Conservation (phyloP, 2,797 vertebrate species). For the Otus scops region DNA sequence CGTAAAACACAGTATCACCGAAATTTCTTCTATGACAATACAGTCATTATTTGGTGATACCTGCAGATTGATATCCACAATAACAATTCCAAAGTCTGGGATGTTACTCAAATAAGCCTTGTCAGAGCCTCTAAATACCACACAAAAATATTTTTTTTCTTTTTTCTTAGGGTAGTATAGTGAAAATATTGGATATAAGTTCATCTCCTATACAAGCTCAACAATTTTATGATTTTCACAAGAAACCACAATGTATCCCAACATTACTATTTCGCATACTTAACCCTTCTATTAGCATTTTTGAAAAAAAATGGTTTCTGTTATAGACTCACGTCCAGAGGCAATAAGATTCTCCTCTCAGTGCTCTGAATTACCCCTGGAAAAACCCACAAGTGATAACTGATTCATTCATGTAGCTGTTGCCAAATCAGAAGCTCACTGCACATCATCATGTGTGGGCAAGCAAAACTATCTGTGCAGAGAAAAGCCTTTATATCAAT, state of each 20-base stretch:
- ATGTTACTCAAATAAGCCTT: not conserved
- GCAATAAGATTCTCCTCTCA: not conserved
- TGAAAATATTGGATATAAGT: not conserved
- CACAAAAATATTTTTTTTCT: not conserved
- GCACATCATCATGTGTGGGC: rapidly evolving
- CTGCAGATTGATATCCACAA: not conserved
- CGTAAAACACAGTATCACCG: not conserved
- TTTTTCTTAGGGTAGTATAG: not conserved
- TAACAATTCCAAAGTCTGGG: not conserved
- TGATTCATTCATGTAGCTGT: not conserved
- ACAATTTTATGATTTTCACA: not conserved
- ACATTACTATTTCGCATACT: not conserved
- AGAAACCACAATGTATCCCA: not conserved
- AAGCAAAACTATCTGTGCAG: not conserved
- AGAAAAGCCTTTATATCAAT: not conserved
- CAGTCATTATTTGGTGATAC: not conserved
- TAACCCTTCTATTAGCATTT: not conserved
- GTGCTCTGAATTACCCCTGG: not conserved
- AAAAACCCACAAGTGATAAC: not conserved
- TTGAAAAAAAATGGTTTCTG: not conserved
- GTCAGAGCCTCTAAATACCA: not conserved
- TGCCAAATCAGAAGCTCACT: not conserved
- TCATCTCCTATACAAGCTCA: not conserved
- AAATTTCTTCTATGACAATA: not conserved
- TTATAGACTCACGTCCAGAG: not conserved